Base-by-base conservation (phyloP, 1,140 invertebrate genomes). In the Steinernema feltiae region DNA sequence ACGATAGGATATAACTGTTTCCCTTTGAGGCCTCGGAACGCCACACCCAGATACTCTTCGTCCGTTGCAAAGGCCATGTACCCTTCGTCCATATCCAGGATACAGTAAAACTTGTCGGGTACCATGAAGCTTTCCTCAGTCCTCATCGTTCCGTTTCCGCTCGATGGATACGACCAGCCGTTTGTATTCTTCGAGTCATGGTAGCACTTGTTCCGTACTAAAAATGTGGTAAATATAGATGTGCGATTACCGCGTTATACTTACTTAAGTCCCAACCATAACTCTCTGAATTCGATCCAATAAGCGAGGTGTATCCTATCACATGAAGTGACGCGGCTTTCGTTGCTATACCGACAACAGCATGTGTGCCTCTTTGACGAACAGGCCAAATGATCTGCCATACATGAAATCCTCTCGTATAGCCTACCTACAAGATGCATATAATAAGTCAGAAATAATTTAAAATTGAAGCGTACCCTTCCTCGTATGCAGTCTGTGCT, bases 81-180 rank as follows among this genome's bases (percentile, higher is more conserved):
- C 78, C 97, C 97, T 89, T 99, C 96, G 88, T 99, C 96, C 96
- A 99, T 99, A 88, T 99, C 97, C 81, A 99, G 90, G 76, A 99
- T 94, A 82, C 97, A 94, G 83, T 96, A 91, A 89, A 99, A 94
- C 88, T 93, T 93, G 88, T 98, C 96, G 81, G 95, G 96, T 83
- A 98, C 95, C 84, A 96, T 91, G 89, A 98, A 98, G 88, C 53
- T 63, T 3, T 97, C 94, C 87, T 98, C 95, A 75, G 93, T 91
- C 88, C 94, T 94, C 70, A 97, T 90, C 76, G 95, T 90, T 71
- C 31, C 75, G 69, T 32, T 31, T 24, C 35, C 72, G 27, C 35
- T 32, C 35, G 92, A 91, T 71, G 95, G 95, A 89, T 98, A 98
- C 81, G 93, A 94, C 48, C 92, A 90, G 35, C 94, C 94, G 53